Evolutionary conservation across 2,797 vertebrate genomes (phyloP).

Genomic region (Mus spretus): DNA sequence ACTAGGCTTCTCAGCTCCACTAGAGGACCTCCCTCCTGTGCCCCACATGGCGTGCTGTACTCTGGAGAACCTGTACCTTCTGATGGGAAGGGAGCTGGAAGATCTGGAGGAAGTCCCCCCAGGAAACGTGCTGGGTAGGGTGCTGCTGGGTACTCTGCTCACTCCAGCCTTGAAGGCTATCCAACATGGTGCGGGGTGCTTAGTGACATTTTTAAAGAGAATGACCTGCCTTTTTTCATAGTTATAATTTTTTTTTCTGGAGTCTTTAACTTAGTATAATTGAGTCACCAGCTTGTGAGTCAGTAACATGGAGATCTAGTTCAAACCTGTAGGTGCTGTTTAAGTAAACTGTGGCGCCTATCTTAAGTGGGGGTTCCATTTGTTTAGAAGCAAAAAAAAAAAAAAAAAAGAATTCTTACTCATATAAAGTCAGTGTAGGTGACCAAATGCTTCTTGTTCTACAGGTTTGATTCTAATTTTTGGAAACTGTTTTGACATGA

Average conservation of each 20-base stretch:
- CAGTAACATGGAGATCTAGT: not conserved
- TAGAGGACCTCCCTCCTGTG: conserved; percentile 86
- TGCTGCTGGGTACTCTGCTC: not conserved
- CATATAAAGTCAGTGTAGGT: not conserved
- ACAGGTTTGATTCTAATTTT: not conserved
- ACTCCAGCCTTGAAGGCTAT: accelerated
- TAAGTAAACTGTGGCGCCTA: not conserved
- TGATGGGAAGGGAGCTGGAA: conserved; percentile 97
- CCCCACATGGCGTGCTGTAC: conserved; percentile 94
- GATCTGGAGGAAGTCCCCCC: conserved; percentile 95
- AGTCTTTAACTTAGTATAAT: not conserved
- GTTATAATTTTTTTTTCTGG: too few species aligned
- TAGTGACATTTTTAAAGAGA: not conserved
- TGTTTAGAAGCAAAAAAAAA: not conserved
- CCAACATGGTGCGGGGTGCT: accelerated
- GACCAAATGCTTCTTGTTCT: not conserved
- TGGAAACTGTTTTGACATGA: not conserved
- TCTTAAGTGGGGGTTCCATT: not conserved
- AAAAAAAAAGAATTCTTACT: not conserved
- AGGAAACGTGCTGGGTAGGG: conserved; percentile 96
- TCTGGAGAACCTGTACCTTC: conserved; percentile 93
- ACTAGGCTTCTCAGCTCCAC: conserved; percentile 85
- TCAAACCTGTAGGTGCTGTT: not conserved
- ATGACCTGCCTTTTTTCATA: not conserved
- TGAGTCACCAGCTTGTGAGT: not conserved